Percentiles rank a stretch among this genome's conserved stretches.
Conservation (phyloP, 2,888 invertebrate genomes). For the Drosophila nr. fundita region DNA sequence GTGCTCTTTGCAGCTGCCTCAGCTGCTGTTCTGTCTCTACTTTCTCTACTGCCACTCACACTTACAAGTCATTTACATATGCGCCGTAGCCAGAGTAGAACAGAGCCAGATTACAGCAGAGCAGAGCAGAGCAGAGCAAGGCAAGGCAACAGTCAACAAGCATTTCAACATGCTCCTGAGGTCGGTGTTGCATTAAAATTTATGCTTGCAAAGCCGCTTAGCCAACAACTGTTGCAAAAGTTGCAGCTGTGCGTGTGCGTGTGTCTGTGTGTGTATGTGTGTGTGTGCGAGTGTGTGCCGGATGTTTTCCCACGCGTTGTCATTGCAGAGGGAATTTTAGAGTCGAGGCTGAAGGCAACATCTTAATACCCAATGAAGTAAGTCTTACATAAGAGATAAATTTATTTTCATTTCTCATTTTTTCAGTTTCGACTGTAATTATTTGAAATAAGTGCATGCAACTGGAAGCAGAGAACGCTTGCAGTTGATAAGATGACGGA, state of each 20-base stretch:
- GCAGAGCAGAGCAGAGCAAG: neutral
- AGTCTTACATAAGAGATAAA: neutral
- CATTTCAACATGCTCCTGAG: conserved; percentile 32
- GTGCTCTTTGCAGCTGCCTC: conserved; percentile 21
- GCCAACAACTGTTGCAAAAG: conserved; percentile 43
- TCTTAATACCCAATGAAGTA: conserved; percentile 8
- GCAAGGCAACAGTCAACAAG: conserved; percentile 31
- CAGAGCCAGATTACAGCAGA: conserved; percentile 1
- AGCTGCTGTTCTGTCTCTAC: conserved; percentile 19
- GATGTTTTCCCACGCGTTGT: conserved; percentile 11
- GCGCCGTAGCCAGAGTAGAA: conserved; percentile 19
- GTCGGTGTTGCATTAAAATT: conserved; percentile 54
- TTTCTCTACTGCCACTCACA: conserved; percentile 16
- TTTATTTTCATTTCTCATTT: neutral
- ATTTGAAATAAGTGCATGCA: neutral
- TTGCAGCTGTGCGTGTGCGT: conserved; percentile 16
- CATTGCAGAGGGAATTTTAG: conserved; percentile 11
- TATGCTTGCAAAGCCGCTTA: conserved; percentile 56
- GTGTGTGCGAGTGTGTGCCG: neutral
- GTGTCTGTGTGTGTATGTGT: neutral
- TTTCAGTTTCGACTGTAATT: neutral
- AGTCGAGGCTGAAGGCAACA: conserved; percentile 1
- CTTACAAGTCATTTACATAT: conserved; percentile 59
- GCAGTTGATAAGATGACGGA: neutral
- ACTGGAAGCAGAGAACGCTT: neutral